Evolutionary conservation across 2,797 vertebrate genomes (phyloP).

Genomic region (Rhynchonycteris naso): DNA sequence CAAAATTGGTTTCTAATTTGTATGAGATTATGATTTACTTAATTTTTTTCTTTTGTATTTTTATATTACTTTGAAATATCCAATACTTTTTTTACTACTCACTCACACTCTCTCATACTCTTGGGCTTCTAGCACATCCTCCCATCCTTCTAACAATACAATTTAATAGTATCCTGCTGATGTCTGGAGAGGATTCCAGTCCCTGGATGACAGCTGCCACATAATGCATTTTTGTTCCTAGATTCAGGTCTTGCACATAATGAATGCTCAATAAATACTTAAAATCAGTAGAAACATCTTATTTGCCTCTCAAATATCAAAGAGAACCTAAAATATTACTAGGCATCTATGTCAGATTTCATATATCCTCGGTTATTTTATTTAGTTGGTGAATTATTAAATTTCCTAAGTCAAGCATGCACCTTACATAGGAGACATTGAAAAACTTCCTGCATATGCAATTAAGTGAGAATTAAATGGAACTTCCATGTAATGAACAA

Average conservation of each 20-base stretch:
- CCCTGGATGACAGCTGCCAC: background rate
- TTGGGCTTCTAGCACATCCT: background rate
- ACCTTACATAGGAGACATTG: background rate
- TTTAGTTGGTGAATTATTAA: background rate
- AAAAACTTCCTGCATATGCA: background rate
- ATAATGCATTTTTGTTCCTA: background rate
- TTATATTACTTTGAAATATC: slow-evolving; percentile 29
- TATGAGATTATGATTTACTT: background rate
- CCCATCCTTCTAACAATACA: background rate
- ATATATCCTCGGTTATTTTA: background rate
- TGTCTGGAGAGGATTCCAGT: background rate
- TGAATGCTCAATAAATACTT: background rate
- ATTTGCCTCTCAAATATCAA: background rate
- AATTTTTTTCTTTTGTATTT: slow-evolving; percentile 13
- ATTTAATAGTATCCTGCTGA: background rate
- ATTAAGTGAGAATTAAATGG: background rate
- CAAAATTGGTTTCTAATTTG: background rate
- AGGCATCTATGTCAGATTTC: background rate
- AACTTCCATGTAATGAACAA: background rate
- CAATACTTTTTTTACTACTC: background rate
- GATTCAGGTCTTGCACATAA: background rate
- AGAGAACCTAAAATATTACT: background rate
- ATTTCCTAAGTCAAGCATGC: slow-evolving; percentile 8
- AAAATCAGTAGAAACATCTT: slow-evolving; percentile 21
- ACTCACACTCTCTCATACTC: background rate